Percentiles rank a stretch among this genome's conserved stretches.
Conservation (phyloP, 2,797 vertebrate genomes). For the Pseudotriccus pelzelni region DNA sequence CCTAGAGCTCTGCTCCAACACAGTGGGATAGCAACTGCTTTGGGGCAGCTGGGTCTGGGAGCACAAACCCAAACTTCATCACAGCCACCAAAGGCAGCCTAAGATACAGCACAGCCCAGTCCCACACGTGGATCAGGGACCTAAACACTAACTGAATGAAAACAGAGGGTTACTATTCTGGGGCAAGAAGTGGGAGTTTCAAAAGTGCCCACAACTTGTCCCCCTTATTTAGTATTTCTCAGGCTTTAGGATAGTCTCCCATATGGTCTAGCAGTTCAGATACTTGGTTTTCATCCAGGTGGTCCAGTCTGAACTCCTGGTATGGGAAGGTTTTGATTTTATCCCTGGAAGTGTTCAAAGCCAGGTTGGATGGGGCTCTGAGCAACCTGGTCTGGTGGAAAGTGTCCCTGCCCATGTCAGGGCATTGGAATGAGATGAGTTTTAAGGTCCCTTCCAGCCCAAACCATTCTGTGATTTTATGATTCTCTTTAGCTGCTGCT, state of each 20-base stretch:
- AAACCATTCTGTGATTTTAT: neutral
- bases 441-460: neutral
- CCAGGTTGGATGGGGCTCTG: neutral
- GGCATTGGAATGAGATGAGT: neutral
- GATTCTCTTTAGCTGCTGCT: neutral
- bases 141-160: neutral
- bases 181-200: neutral
- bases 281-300: neutral
- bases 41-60: constrained; percentile 6
- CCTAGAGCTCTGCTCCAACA: neutral
- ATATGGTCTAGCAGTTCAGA: neutral
- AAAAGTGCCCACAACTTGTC: neutral
- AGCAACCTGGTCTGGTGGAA: neutral
- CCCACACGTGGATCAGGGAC: neutral
- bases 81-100: neutral
- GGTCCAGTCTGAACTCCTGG: neutral
- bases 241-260: neutral
- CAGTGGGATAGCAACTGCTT: neutral
- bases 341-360: neutral
- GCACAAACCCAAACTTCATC: neutral
- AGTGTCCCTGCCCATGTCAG: neutral
- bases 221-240: neutral
- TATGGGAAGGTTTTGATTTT: neutral
- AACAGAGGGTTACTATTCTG: neutral
- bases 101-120: neutral